Conservation (phyloP, 2,888 invertebrate species). For the Nephrotoma flavescens region DNA sequence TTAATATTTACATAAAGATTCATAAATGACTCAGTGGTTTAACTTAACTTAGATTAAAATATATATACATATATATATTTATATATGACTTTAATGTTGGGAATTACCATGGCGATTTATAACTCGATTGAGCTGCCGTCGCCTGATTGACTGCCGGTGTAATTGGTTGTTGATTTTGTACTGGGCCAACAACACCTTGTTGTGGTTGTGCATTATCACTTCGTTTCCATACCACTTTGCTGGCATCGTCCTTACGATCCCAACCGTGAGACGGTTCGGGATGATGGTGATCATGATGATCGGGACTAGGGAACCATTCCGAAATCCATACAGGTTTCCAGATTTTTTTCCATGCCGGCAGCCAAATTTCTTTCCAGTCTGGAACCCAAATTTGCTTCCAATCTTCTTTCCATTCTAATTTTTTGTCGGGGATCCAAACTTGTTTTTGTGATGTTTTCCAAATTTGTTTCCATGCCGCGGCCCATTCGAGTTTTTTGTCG, state of each 20-base stretch:
- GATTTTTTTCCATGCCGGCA: conserved; percentile 60
- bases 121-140: neutral
- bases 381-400: conserved; percentile 47
- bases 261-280: conserved; percentile 6
- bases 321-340: conserved; percentile 64
- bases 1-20: neutral
- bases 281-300: conserved; percentile 31
- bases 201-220: conserved; percentile 9
- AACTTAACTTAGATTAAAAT: neutral
- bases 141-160: neutral
- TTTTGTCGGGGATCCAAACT: conserved; percentile 39
- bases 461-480: conserved; percentile 38
- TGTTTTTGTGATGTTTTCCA: conserved; percentile 39
- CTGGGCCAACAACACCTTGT: conserved; percentile 13
- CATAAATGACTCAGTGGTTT: neutral
- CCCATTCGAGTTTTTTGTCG: conserved; percentile 51
- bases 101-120: conserved; percentile 29
- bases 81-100: conserved; percentile 25
- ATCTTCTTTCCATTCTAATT: conserved; percentile 12
- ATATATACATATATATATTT: neutral
- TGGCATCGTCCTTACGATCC: conserved; percentile 16
- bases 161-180: conserved; percentile 17
- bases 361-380: conserved; percentile 47
- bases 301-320: conserved; percentile 55
- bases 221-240: conserved; percentile 17